phyloP scores from a whole-genome alignment of 2,113 vertebrate species.

The Sorex fumeus region DNA sequence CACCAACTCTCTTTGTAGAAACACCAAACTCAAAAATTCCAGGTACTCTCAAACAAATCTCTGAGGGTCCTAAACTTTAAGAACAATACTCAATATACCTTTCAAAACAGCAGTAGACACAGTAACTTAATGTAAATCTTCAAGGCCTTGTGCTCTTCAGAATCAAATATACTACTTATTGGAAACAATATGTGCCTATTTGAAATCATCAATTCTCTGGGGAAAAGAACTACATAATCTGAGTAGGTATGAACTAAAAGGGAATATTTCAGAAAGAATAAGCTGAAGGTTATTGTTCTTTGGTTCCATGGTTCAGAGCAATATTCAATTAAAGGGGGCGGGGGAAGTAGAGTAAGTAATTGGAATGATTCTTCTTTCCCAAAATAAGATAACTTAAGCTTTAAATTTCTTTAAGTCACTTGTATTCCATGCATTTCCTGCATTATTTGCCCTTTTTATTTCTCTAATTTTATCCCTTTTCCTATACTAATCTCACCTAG shows the following conservation, averaged over 20 bases:
- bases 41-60: too few relatives aligned
- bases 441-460: not conserved
- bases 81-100: too few relatives aligned
- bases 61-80: too few relatives aligned
- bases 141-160: not conserved
- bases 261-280: not conserved
- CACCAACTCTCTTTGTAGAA: too few relatives aligned
- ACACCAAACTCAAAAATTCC: too few relatives aligned
- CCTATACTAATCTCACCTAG: not conserved
- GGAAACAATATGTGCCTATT: not conserved
- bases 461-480: not conserved
- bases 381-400: not conserved
- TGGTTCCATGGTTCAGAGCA: not conserved
- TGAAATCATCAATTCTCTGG: not conserved
- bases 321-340: not conserved
- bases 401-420: not conserved
- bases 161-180: not conserved
- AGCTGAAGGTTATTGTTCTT: not conserved
- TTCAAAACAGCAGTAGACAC: not conserved
- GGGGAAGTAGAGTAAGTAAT: not conserved
- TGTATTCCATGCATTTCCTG: not conserved
- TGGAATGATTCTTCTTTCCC: not conserved
- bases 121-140: not conserved
- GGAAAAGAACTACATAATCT: not conserved
- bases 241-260: not conserved